Evolutionary conservation across 2,888 invertebrate species (phyloP).

Genomic region (Celastrina argiolus): DNA sequence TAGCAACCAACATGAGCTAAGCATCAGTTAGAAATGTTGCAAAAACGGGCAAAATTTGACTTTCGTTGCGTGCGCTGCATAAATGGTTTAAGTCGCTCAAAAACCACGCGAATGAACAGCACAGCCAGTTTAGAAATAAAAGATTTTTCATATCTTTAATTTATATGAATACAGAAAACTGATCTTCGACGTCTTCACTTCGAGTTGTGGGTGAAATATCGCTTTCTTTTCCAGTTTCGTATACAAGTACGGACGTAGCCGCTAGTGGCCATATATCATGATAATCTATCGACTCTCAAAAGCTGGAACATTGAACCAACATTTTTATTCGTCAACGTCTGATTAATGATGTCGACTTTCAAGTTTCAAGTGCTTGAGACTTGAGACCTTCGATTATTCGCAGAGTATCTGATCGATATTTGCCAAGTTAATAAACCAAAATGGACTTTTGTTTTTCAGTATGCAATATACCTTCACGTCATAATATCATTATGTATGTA

Average conservation of each 20-base stretch:
- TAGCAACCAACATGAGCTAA: no score
- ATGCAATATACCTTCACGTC: no score
- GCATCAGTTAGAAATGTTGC: no score
- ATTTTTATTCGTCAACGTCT: slow-evolving; percentile 20
- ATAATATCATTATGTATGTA: no score
- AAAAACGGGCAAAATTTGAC: no score
- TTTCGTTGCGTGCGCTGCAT: no score
- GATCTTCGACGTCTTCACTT: not conserved
- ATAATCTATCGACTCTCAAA: not conserved
- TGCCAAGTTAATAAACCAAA: not conserved
- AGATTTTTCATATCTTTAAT: no score
- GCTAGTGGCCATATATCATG: slow-evolving; percentile 11
- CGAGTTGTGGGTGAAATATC: not conserved
- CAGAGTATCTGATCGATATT: not conserved
- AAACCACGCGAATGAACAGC: no score
- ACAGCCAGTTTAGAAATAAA: no score
- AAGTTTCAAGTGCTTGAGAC: not conserved
- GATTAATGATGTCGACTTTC: slow-evolving; percentile 11
- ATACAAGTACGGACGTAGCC: not conserved
- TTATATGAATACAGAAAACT: no score
- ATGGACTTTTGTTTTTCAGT: no score
- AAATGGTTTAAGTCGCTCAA: no score
- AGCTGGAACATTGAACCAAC: slow-evolving; percentile 14
- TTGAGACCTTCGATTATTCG: slow-evolving; percentile 10
- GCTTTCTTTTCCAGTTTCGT: not conserved